Evolutionary conservation across 2,797 vertebrate species (phyloP).

Genomic region (Loris lydekkerianus): DNA sequence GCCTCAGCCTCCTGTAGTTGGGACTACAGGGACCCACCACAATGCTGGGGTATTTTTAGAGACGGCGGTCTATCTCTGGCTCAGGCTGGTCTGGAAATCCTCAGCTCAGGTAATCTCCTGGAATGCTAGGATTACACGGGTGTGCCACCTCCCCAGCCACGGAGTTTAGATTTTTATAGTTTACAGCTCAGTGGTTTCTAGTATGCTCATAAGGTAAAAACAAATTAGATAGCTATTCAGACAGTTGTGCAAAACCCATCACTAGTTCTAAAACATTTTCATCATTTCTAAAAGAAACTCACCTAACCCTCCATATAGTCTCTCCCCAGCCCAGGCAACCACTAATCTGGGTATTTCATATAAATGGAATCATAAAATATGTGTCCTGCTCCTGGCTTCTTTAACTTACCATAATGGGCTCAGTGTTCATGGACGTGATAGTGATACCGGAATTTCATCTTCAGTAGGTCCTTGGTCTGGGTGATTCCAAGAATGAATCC

Average conservation of each 20-base stretch:
- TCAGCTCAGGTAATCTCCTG: too few species aligned
- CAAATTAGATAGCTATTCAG: not conserved
- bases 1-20: too few species aligned
- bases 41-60: too few species aligned
- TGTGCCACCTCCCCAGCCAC: too few species aligned
- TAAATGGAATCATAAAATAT: not conserved
- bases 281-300: not conserved
- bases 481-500: too few species aligned
- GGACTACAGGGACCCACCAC: too few species aligned
- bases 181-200: not conserved
- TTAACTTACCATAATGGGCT: not conserved
- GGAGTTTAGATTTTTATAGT: not conserved
- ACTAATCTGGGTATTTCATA: not conserved
- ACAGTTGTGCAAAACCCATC: not conserved
- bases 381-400: not conserved
- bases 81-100: too few species aligned
- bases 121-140: too few species aligned
- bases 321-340: not conserved
- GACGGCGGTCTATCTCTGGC: too few species aligned
- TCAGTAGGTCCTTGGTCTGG: too few species aligned
- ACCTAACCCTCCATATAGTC: not conserved
- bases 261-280: constrained; percentile 42
- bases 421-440: not conserved
- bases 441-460: too few species aligned
- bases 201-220: not conserved